phyloP scores from a whole-genome alignment of 1,140 invertebrate genomes.

The Rhopalosiphum maidis region DNA sequence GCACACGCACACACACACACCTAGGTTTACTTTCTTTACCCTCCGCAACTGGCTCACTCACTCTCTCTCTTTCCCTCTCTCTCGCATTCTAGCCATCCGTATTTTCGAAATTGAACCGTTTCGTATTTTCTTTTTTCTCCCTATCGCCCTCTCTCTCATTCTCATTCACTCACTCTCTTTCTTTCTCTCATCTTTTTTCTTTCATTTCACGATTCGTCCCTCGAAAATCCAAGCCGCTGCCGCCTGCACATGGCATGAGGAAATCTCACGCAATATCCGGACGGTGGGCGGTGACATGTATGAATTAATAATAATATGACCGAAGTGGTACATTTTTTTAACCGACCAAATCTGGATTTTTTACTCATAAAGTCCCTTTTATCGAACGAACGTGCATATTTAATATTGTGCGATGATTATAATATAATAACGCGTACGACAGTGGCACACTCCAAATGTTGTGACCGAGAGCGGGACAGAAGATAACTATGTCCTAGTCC shows the following conservation, averaged over 20 bases:
- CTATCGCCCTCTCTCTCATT: no score
- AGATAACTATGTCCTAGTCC: neutral
- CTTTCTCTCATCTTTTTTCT: neutral
- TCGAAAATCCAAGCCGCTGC: neutral
- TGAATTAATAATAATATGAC: neutral
- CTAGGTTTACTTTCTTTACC: neutral
- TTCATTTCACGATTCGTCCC: neutral
- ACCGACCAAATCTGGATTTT: neutral
- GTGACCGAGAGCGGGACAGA: neutral
- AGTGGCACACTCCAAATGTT: neutral
- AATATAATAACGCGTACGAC: neutral
- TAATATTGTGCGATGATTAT: neutral
- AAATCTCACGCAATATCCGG: neutral
- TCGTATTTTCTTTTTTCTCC: neutral
- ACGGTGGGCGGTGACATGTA: no score
- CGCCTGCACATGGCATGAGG: no score
- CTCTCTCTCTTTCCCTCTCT: no score
- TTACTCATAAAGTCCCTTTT: neutral
- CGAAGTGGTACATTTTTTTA: neutral
- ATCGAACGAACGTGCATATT: neutral
- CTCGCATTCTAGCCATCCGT: no score
- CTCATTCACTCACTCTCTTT: no score
- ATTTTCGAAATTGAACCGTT: slow-evolving; percentile 5
- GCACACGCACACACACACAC: no score
- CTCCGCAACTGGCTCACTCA: neutral